Conservation (phyloP, 2,888 invertebrate genomes). For the Spisula subtruncata region DNA sequence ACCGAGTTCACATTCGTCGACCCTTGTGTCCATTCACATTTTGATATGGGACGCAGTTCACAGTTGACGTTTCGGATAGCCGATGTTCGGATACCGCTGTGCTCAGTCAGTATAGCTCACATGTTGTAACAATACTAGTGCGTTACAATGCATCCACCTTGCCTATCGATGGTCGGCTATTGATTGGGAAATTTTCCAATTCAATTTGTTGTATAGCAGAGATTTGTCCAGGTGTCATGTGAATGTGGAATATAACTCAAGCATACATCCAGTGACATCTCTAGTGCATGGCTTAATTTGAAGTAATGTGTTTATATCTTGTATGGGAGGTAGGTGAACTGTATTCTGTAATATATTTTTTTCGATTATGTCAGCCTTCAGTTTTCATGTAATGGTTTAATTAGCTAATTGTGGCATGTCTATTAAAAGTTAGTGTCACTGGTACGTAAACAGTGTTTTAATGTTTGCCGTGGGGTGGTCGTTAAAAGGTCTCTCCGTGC, state of each 20-base stretch:
- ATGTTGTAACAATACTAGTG: conserved; percentile 27
- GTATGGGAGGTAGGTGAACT: neutral
- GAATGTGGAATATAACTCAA: neutral
- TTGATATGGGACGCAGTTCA: too few relatives aligned
- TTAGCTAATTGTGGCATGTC: too few relatives aligned
- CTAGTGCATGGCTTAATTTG: neutral
- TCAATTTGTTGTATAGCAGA: conserved; percentile 1
- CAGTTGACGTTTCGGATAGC: neutral
- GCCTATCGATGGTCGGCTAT: conserved; percentile 27
- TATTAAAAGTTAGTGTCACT: too few relatives aligned
- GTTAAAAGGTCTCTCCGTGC: too few relatives aligned
- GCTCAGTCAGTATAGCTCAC: neutral
- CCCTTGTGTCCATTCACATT: too few relatives aligned
- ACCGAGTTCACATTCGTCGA: too few relatives aligned
- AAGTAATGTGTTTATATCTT: neutral
- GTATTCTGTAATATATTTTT: neutral
- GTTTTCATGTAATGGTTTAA: too few relatives aligned
- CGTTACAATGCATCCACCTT: conserved; percentile 15
- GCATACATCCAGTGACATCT: neutral
- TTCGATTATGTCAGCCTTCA: too few relatives aligned
- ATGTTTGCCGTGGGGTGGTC: too few relatives aligned
- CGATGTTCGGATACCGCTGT: neutral
- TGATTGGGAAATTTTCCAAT: conserved; percentile 40
- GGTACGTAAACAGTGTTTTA: too few relatives aligned
- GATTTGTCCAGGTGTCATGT: conserved; percentile 42